Conservation (phyloP, 2,797 vertebrate genomes). For the Pipistrellus nathusii region DNA sequence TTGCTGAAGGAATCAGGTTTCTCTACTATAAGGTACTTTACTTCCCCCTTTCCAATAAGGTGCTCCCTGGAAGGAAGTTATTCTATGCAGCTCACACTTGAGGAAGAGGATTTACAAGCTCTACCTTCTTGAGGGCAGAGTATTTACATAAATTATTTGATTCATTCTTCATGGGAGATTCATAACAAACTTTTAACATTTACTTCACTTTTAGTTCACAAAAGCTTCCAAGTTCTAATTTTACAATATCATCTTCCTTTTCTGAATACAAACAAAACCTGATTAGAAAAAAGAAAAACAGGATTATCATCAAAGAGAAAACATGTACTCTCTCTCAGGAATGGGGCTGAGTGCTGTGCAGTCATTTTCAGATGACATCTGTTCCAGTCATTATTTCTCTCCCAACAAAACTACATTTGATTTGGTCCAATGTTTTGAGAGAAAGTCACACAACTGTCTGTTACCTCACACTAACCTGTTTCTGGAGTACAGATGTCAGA, state of each 20-base stretch:
- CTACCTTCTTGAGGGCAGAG: background rate
- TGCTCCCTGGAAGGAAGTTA: background rate
- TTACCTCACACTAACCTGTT: background rate
- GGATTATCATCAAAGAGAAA: background rate
- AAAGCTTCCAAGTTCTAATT: constrained; percentile 32
- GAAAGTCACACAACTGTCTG: constrained; percentile 24
- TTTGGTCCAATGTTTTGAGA: constrained; percentile 35
- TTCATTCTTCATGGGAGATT: background rate
- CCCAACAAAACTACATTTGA: constrained; percentile 30
- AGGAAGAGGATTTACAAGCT: background rate
- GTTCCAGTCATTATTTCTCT: constrained; percentile 38
- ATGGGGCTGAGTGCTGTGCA: background rate
- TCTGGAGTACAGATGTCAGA: background rate
- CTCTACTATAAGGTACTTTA: background rate
- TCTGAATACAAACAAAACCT: constrained; percentile 29
- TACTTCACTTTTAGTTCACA: constrained; percentile 25
- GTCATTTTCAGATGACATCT: constrained; percentile 37
- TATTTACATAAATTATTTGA: constrained; percentile 26
- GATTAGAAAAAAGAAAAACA: background rate
- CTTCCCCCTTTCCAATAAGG: too few species aligned
- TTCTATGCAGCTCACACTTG: background rate
- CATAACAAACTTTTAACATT: constrained; percentile 11
- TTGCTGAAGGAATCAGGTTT: background rate
- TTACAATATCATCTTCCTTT: background rate
- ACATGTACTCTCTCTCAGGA: background rate